phyloP scores from a whole-genome alignment of 2,888 invertebrate species.

The Dendrolimus houi region DNA sequence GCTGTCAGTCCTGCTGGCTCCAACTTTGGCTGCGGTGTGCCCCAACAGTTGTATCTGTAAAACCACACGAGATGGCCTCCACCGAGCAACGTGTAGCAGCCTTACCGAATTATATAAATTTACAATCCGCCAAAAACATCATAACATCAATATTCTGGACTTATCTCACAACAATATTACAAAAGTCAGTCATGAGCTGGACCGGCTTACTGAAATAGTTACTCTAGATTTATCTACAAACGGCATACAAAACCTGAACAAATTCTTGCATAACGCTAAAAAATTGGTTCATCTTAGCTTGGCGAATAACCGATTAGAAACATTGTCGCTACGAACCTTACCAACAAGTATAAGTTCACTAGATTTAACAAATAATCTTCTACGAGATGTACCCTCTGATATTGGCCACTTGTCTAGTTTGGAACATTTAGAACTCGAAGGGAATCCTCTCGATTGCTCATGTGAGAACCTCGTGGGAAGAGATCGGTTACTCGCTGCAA shows the following conservation, averaged over 20 bases:
- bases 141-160: constrained; percentile 76
- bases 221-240: constrained; percentile 80
- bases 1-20: constrained; percentile 40
- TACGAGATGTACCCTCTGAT: constrained; percentile 77
- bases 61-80: constrained; percentile 80
- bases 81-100: constrained; percentile 79
- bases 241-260: constrained; percentile 74
- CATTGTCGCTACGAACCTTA: constrained; percentile 68
- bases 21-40: constrained; percentile 53
- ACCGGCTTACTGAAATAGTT: constrained; percentile 76
- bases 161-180: constrained; percentile 79
- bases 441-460: constrained; percentile 83
- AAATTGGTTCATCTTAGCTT: constrained; percentile 77
- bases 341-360: constrained; percentile 77
- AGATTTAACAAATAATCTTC: constrained; percentile 78
- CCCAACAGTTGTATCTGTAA: constrained; percentile 75
- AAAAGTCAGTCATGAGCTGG: constrained; percentile 73
- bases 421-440: constrained; percentile 79
- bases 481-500: constrained; percentile 73
- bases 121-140: constrained; percentile 63
- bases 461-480: constrained; percentile 81
- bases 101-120: constrained; percentile 86
- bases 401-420: constrained; percentile 72
- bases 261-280: constrained; percentile 73
- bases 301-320: constrained; percentile 77